A percentile compares a stretch with the other conserved stretches of the same genome.
phyloP scores from a whole-genome alignment of 1,140 invertebrate species.

The Manduca sexta region DNA sequence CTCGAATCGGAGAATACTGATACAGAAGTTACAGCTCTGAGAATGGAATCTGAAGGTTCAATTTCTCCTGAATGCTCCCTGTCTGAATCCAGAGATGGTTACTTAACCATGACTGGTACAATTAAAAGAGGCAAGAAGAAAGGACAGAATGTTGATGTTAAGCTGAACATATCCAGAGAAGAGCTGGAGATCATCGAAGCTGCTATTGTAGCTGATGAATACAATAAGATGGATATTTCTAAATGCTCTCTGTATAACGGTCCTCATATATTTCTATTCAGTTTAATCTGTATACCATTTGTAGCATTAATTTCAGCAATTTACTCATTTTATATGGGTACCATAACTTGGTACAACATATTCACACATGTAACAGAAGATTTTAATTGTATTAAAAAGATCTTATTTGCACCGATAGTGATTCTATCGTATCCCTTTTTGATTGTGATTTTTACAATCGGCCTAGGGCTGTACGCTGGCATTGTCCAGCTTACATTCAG shows the following conservation, averaged over 20 bases:
- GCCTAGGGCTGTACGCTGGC: conserved; percentile 79
- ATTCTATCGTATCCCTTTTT: conserved; percentile 83
- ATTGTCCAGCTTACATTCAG: conserved; percentile 81
- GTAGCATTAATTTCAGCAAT: conserved; percentile 76
- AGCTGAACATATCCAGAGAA: conserved; percentile 80
- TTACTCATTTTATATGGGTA: conserved; percentile 84
- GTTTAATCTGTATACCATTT: conserved; percentile 79
- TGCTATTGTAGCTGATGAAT: conserved; percentile 75
- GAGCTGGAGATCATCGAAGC: conserved; percentile 80
- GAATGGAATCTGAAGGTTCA: conserved; percentile 67
- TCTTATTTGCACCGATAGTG: conserved; percentile 78
- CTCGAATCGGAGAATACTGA: conserved; percentile 70
- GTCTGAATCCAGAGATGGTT: conserved; percentile 66
- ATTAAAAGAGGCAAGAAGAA: conserved; percentile 83
- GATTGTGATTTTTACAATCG: conserved; percentile 78
- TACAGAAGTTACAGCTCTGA: conserved; percentile 64
- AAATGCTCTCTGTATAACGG: conserved; percentile 77
- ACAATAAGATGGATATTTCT: conserved; percentile 73
- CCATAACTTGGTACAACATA: conserved; percentile 85
- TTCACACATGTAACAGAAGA: conserved; percentile 82
- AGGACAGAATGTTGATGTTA: conserved; percentile 82
- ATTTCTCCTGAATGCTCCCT: conserved; percentile 61
- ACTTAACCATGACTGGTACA: conserved; percentile 81
- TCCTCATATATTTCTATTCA: conserved; percentile 79
- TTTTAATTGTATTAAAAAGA: conserved; percentile 75